Conservation (phyloP, 2,888 invertebrate species). For the Drosophila atripex region DNA sequence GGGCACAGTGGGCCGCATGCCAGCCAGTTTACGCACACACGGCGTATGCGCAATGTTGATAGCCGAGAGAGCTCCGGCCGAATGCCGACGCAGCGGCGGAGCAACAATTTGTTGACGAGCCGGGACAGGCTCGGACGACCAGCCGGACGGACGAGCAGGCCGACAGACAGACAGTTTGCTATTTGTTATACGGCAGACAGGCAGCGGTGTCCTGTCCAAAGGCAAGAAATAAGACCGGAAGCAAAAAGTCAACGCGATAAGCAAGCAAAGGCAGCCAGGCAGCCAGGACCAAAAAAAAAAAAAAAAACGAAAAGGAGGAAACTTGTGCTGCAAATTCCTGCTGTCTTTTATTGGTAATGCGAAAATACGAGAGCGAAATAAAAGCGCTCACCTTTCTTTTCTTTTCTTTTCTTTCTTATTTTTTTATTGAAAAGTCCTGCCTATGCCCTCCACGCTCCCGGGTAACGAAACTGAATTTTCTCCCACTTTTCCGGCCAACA, state of each 20-base stretch:
- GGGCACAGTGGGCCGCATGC: conserved; percentile 60
- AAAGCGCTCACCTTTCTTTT: conserved; percentile 46
- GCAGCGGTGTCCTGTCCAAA: conserved; percentile 58
- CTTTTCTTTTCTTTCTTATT: no score
- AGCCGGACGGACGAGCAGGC: conserved; percentile 12
- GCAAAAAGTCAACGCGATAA: conserved; percentile 75
- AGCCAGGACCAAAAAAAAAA: neutral
- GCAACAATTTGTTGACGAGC: conserved; percentile 76
- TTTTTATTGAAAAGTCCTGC: neutral
- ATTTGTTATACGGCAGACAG: conserved; percentile 14
- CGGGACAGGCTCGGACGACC: conserved; percentile 24
- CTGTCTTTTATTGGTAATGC: conserved; percentile 56
- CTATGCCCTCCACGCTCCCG: neutral
- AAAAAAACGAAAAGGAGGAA: conserved; percentile 2
- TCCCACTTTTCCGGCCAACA: conserved; percentile 34
- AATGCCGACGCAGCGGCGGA: conserved; percentile 63
- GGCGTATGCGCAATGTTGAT: conserved; percentile 71
- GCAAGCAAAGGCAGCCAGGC: conserved; percentile 47
- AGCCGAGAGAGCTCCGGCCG: conserved; percentile 7
- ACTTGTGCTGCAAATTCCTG: conserved; percentile 46
- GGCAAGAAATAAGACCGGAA: conserved; percentile 62
- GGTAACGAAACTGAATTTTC: conserved; percentile 14
- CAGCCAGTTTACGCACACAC: conserved; percentile 52
- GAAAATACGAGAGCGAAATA: conserved; percentile 34
- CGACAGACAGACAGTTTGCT: conserved; percentile 25